These are phyloP conservation scores for Bergia sp. DNA, from an alignment of 92 coral and sea anemone species.

Conservation along the genomic window DNA sequence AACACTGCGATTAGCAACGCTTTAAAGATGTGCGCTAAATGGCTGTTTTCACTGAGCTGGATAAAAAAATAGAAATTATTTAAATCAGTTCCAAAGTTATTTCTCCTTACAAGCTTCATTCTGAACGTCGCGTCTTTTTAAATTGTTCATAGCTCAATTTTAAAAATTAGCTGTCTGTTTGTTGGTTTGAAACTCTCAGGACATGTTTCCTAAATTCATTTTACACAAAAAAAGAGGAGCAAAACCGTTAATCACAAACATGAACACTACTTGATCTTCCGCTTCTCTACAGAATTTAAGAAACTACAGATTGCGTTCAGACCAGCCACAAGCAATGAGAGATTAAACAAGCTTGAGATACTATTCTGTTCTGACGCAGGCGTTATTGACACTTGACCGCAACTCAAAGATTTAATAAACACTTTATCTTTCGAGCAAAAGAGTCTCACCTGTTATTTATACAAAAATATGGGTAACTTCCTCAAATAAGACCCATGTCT, in stretches of 20 bases:
- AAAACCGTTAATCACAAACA: too few species aligned
- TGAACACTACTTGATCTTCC: neutral
- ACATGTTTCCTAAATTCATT: neutral
- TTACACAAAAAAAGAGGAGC: neutral
- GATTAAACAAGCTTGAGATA: neutral
- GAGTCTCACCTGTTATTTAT: neutral
- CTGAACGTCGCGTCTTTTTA: neutral
- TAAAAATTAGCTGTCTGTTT: neutral
- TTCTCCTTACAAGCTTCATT: neutral
- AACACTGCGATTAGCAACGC: neutral
- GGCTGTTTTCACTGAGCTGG: neutral
- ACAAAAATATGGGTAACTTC: neutral
- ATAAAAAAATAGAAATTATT: too few species aligned
- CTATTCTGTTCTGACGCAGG: neutral
- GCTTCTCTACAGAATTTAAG: neutral
- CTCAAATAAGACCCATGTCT: constrained; percentile 14
- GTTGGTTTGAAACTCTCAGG: neutral
- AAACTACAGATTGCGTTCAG: neutral
- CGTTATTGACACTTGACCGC: neutral
- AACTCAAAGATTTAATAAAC: too few species aligned
- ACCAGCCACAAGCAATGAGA: neutral
- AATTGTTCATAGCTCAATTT: neutral
- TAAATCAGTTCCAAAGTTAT: too few species aligned
- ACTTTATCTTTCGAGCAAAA: neutral
- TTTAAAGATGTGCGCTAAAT: neutral